phyloP scores from a whole-genome alignment of 2,888 invertebrate species.

The Buathra laborator region DNA sequence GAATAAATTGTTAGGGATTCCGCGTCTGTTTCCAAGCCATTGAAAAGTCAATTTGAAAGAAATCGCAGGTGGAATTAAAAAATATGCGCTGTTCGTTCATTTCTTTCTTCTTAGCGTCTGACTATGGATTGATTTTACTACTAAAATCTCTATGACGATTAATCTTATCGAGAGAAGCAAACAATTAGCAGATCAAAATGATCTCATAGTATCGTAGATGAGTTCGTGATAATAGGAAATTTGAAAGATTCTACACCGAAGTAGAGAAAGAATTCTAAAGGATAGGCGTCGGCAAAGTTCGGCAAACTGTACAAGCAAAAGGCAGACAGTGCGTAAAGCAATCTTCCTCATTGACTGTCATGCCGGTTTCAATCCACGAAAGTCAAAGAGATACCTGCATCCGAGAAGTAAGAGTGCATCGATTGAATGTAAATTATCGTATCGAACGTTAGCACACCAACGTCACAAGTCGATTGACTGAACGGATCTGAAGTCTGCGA shows the following conservation, averaged over 20 bases:
- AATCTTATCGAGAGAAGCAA: background rate
- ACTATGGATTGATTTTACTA: background rate
- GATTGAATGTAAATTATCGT: slow-evolving; percentile 21
- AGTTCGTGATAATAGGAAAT: background rate
- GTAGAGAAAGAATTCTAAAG: background rate
- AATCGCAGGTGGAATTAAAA: background rate
- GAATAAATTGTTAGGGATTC: slow-evolving; percentile 73
- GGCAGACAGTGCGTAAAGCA: slow-evolving; percentile 2
- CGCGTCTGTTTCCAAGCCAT: slow-evolving; percentile 65
- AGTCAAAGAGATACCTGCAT: slow-evolving; percentile 19
- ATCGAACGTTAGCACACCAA: background rate
- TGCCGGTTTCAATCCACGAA: slow-evolving; percentile 49
- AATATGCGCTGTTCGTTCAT: background rate
- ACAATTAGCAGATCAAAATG: background rate
- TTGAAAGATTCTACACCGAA: background rate
- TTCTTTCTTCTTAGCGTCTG: background rate
- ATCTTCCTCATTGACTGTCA: slow-evolving; percentile 66
- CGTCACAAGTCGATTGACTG: slow-evolving; percentile 41
- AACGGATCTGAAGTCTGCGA: background rate
- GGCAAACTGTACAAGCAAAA: background rate
- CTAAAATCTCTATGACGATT: background rate
- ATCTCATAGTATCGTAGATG: background rate
- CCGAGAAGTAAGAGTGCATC: slow-evolving; percentile 16
- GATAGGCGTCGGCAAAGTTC: background rate
- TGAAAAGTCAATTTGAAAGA: slow-evolving; percentile 3